Percentiles rank a stretch among this genome's conserved stretches.
Conservation (phyloP, 2,113 vertebrate species). For the Phodopus roborovskii region DNA sequence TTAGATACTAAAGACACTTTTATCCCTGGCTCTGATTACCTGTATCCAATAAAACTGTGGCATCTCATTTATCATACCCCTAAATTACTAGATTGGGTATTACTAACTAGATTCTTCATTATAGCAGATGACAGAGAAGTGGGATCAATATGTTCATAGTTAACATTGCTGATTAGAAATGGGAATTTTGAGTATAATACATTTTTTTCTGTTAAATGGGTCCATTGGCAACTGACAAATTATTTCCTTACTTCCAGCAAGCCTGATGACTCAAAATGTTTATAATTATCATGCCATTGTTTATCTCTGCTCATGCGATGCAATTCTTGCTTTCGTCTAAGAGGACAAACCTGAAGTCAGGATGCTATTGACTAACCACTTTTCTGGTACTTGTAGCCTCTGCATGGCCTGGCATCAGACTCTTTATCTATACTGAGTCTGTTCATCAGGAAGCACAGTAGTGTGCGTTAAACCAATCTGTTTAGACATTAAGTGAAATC, state of each 20-base stretch:
- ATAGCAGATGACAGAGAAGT: conserved; percentile 54
- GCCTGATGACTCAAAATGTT: neutral
- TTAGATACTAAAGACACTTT: conserved; percentile 63
- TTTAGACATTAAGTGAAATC: neutral
- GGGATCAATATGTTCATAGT: conserved; percentile 47
- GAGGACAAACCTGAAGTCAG: neutral
- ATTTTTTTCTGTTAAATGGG: conserved; percentile 54
- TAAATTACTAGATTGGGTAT: conserved; percentile 48
- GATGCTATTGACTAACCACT: neutral
- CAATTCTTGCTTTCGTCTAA: neutral
- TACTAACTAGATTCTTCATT: conserved; percentile 72
- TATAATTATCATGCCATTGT: neutral
- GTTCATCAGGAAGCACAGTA: neutral
- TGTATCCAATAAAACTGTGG: conserved; percentile 74
- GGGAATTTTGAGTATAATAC: conserved; percentile 42
- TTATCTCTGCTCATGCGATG: fast-evolving
- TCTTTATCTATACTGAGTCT: neutral
- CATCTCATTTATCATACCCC: conserved; percentile 75
- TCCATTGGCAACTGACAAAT: neutral
- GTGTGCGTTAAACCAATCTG: neutral
- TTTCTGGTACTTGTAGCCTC: neutral
- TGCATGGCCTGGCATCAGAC: neutral
- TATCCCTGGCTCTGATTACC: conserved; percentile 61
- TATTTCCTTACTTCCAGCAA: neutral
- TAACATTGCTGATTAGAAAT: conserved; percentile 71